phyloP scores from a whole-genome alignment of 2,797 vertebrate species.

The Gallinago nigripennis region DNA sequence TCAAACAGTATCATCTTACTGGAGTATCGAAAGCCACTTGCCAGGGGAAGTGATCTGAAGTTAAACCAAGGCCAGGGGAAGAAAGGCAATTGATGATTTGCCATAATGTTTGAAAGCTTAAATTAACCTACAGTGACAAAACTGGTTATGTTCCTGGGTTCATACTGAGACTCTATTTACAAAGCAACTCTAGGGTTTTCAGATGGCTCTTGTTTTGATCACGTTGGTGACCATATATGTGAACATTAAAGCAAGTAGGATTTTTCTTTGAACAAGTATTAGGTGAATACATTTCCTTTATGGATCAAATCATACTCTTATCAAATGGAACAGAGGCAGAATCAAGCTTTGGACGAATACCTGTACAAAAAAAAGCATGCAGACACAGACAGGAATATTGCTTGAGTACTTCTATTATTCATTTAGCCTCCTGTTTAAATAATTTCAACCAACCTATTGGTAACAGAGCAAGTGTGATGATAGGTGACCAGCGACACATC shows the following conservation, averaged over 20 bases:
- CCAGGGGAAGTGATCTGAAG: not conserved
- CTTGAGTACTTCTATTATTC: not conserved
- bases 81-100: not conserved
- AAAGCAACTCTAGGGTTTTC: not conserved
- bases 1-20: constrained; percentile 9
- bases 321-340: not conserved
- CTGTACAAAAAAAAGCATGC: not conserved
- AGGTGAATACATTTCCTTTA: not conserved
- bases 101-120: not conserved
- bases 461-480: not conserved
- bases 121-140: constrained; percentile 14
- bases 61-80: not conserved
- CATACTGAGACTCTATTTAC: not conserved
- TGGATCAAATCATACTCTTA: not conserved
- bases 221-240: not conserved
- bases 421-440: not conserved
- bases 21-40: constrained; percentile 17
- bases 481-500: not conserved
- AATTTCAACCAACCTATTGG: not conserved
- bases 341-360: not conserved
- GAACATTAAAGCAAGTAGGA: not conserved
- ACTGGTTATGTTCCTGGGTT: not conserved
- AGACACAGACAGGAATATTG: not conserved
- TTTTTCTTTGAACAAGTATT: not conserved
- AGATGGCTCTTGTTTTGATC: not conserved